These are phyloP conservation scores for Pogona vitticeps DNA, from an alignment of 2,113 vertebrate genomes.

Conservation along the genomic window DNA sequence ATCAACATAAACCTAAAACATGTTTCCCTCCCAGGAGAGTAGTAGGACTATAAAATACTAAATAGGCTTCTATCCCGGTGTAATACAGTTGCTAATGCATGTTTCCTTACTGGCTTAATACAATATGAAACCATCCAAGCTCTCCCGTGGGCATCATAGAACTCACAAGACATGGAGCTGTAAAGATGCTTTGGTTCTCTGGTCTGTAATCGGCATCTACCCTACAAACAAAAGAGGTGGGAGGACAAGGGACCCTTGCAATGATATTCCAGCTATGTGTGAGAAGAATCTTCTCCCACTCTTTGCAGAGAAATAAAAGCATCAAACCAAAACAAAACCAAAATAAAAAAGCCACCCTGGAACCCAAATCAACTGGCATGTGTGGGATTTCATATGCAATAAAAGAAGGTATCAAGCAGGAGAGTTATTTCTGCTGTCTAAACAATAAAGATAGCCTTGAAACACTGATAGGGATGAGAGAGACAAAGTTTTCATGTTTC, in stretches of 20 bases:
- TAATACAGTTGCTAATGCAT: slow-evolving; percentile 60
- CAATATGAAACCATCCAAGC: slow-evolving; percentile 40
- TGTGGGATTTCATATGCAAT: accelerated
- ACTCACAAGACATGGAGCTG: slow-evolving; percentile 35
- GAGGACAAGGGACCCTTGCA: slow-evolving; percentile 2
- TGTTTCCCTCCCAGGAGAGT: slow-evolving; percentile 13
- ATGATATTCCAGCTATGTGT: background rate
- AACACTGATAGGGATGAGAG: background rate
- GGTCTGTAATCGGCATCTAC: background rate
- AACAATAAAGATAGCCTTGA: slow-evolving; percentile 35
- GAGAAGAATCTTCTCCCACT: slow-evolving; percentile 7
- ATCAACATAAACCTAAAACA: slow-evolving; percentile 37
- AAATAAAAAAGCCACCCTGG: background rate
- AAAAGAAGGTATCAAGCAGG: slow-evolving; percentile 26
- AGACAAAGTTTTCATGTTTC: slow-evolving; percentile 53
- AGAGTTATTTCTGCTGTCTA: slow-evolving; percentile 54
- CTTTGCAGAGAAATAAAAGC: slow-evolving; percentile 47
- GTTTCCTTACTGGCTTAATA: slow-evolving; percentile 42
- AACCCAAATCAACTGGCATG: background rate
- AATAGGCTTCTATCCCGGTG: slow-evolving; percentile 38
- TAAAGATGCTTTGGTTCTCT: slow-evolving; percentile 26
- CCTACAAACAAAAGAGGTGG: background rate
- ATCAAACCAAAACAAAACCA: slow-evolving; percentile 23
- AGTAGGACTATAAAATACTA: background rate
- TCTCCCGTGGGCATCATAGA: slow-evolving; percentile 55